Evolutionary conservation across 1,140 invertebrate species (phyloP).

Genomic region (Lasaia peninsularis): DNA sequence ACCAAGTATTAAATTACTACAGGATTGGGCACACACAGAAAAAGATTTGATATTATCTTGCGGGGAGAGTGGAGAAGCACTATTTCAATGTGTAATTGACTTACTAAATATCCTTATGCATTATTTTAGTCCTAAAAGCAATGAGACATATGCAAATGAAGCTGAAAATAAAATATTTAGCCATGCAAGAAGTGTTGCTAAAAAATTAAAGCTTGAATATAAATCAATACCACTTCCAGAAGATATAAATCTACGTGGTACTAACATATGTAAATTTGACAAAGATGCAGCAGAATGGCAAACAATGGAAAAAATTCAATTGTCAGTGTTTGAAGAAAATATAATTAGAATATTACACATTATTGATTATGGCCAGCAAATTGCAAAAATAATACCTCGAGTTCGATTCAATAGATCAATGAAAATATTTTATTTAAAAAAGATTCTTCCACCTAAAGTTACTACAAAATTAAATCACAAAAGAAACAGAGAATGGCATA

Average conservation of each 20-base stretch:
- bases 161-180: slow-evolving; percentile 43
- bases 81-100: slow-evolving; percentile 73
- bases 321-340: slow-evolving; percentile 80
- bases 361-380: slow-evolving; percentile 84
- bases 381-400: slow-evolving; percentile 80
- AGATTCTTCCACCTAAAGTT: slow-evolving; percentile 44
- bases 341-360: slow-evolving; percentile 83
- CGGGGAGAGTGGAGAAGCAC: slow-evolving; percentile 64
- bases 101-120: slow-evolving; percentile 66
- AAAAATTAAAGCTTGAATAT: slow-evolving; percentile 72
- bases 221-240: slow-evolving; percentile 83
- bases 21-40: slow-evolving; percentile 68
- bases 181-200: slow-evolving; percentile 50
- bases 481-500: slow-evolving; percentile 63
- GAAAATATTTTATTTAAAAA: slow-evolving; percentile 73
- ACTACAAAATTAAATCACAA: slow-evolving; percentile 59
- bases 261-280: slow-evolving; percentile 81
- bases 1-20: slow-evolving; percentile 60
- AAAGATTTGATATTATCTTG: slow-evolving; percentile 73
- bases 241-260: slow-evolving; percentile 83
- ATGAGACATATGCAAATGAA: slow-evolving; percentile 27
- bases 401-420: slow-evolving; percentile 77
- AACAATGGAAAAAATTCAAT: slow-evolving; percentile 77
- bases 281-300: slow-evolving; percentile 84
- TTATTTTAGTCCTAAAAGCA: slow-evolving; percentile 55